A percentile compares a stretch with the other conserved stretches of the same genome.
These are phyloP conservation scores for Alethe castanea DNA, from an alignment of 2,113 vertebrate genomes.

Conservation along the genomic window DNA sequence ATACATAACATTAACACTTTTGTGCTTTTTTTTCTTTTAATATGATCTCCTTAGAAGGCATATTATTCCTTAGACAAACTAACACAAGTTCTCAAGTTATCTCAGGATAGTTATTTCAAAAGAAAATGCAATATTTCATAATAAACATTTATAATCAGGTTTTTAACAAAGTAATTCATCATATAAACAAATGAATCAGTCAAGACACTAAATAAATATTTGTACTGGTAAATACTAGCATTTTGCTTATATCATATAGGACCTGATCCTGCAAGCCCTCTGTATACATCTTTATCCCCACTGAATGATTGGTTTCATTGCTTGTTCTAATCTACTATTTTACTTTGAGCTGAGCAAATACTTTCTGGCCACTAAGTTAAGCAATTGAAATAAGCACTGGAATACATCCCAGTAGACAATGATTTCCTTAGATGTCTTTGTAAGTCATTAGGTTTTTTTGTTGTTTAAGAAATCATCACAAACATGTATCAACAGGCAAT, in stretches of 20 bases:
- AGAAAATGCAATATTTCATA: slow-evolving; percentile 64
- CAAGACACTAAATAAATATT: slow-evolving; percentile 70
- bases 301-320: slow-evolving; percentile 5
- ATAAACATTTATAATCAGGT: slow-evolving; percentile 59
- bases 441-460: not conserved
- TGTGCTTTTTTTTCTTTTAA: slow-evolving; percentile 28
- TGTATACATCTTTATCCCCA: slow-evolving; percentile 45
- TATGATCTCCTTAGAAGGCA: slow-evolving; percentile 13
- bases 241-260: slow-evolving; percentile 47
- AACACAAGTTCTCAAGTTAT: slow-evolving; percentile 59
- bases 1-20: slow-evolving; percentile 29
- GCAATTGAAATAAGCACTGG: not conserved
- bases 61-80: slow-evolving; percentile 41
- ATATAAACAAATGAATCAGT: slow-evolving; percentile 69
- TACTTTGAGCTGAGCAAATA: slow-evolving; percentile 32
- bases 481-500: not conserved
- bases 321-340: slow-evolving; percentile 10
- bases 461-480: not conserved
- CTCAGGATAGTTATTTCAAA: slow-evolving; percentile 65
- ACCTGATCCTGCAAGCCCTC: slow-evolving; percentile 70
- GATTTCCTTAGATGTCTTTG: not conserved
- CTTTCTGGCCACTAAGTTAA: not conserved
- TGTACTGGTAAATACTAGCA: slow-evolving; percentile 46
- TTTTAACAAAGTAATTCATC: slow-evolving; percentile 65
- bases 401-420: not conserved